A percentile compares a stretch with the other conserved stretches of the same genome.
Evolutionary conservation across 2,797 vertebrate genomes (phyloP).

Genomic region (Adelosebastes latens): DNA sequence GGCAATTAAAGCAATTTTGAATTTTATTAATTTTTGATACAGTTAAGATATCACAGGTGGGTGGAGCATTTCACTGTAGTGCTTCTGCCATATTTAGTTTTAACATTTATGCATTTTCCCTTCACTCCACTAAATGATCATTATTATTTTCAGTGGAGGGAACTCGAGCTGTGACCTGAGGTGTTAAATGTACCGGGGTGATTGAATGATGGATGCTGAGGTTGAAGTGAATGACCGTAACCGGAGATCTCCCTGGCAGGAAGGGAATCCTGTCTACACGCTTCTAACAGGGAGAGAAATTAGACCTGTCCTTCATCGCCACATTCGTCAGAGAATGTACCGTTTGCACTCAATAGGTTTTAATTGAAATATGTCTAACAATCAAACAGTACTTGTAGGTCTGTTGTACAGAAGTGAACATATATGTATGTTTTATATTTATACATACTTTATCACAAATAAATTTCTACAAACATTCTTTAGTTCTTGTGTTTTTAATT

Average conservation of each 20-base stretch:
- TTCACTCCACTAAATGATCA: slow-evolving; percentile 46
- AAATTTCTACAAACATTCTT: slow-evolving; percentile 78
- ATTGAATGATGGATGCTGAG: slow-evolving; percentile 70
- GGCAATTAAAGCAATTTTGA: slow-evolving; percentile 31
- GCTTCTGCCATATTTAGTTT: slow-evolving; percentile 48
- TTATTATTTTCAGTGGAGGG: slow-evolving; percentile 59
- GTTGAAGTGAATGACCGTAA: slow-evolving; percentile 74
- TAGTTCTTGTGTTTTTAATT: slow-evolving; percentile 43
- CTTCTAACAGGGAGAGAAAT: slow-evolving; percentile 68
- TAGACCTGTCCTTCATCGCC: slow-evolving; percentile 67
- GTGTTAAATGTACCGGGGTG: slow-evolving; percentile 70
- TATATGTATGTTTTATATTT: slow-evolving; percentile 85
- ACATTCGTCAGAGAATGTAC: slow-evolving; percentile 70
- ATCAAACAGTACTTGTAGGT: slow-evolving; percentile 71
- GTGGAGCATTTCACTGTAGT: slow-evolving; percentile 53
- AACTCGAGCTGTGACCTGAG: slow-evolving; percentile 69
- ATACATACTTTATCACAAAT: slow-evolving; percentile 85
- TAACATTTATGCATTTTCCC: slow-evolving; percentile 42
- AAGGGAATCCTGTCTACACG: slow-evolving; percentile 71
- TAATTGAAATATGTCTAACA: slow-evolving; percentile 68
- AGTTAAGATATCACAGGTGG: slow-evolving; percentile 37
- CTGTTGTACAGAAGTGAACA: slow-evolving; percentile 80
- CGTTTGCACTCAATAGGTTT: slow-evolving; percentile 68
- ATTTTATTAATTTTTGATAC: slow-evolving; percentile 35
- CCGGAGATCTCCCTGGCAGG: slow-evolving; percentile 58